Conservation (phyloP, 2,113 vertebrate species). For the Myxocyprinus asiaticus region DNA sequence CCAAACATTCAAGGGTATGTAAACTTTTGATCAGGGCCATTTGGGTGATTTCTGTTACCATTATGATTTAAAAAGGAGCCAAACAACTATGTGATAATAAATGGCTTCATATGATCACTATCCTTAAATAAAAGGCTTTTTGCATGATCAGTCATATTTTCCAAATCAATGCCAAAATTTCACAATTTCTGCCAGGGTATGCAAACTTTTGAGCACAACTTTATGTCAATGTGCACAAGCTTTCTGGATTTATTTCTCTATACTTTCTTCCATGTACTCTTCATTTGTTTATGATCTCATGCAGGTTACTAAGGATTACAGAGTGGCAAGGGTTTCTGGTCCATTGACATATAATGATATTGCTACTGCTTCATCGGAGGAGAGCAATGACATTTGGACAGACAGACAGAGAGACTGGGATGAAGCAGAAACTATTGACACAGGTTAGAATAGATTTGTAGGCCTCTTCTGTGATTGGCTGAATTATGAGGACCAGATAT, state of each 20-base stretch:
- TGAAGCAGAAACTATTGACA: constrained; percentile 79
- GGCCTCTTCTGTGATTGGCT: constrained; percentile 40
- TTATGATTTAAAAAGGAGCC: no score
- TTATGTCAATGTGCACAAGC: constrained; percentile 75
- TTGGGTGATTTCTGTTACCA: no score
- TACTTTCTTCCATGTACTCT: constrained; percentile 59
- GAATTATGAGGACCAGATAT: constrained; percentile 12
- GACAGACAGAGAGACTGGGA: constrained; percentile 82
- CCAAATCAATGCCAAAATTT: no score
- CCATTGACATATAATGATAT: constrained; percentile 84
- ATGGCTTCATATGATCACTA: no score
- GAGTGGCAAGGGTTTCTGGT: constrained; percentile 80
- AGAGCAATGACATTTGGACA: constrained; percentile 82
- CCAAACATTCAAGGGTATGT: no score
- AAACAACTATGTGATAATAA: no score
- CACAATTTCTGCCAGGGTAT: no score
- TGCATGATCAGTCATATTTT: no score
- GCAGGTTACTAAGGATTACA: constrained; percentile 84
- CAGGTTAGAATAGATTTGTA: constrained; percentile 80
- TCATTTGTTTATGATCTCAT: constrained; percentile 79
- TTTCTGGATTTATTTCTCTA: constrained; percentile 58
- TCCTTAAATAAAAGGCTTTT: no score
- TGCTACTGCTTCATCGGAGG: constrained; percentile 79
- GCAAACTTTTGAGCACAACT: no score
- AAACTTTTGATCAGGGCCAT: no score